These are phyloP conservation scores for Hemibagrus wyckioides DNA, from an alignment of 2,113 vertebrate genomes.

Conservation along the genomic window DNA sequence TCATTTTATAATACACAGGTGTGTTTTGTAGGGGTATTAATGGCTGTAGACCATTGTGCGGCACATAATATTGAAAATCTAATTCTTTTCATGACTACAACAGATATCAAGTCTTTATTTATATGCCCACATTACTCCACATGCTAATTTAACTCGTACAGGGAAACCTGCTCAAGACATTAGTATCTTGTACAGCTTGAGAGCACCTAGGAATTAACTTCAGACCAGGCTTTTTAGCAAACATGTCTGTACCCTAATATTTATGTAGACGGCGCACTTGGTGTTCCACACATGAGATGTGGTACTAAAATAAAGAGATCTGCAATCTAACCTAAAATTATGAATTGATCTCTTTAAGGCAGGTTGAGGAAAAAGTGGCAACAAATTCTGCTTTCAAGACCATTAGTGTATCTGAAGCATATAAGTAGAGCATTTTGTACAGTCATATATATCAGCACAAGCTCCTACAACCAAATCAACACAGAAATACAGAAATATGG, in stretches of 20 bases:
- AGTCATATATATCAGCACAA: neutral
- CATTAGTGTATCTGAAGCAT: neutral
- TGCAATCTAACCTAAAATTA: neutral
- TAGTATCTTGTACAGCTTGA: neutral
- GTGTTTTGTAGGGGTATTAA: neutral
- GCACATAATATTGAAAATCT: neutral
- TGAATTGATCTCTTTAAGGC: neutral
- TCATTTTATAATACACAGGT: neutral
- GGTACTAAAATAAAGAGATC: neutral
- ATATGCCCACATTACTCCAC: neutral
- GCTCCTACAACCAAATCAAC: neutral
- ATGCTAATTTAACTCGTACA: neutral
- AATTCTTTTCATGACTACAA: neutral
- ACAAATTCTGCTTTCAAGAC: neutral
- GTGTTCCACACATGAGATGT: neutral
- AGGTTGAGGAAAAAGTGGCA: neutral
- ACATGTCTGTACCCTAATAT: neutral
- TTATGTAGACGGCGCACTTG: neutral
- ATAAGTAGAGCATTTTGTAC: neutral
- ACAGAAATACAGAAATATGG: neutral
- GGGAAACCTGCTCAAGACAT: neutral
- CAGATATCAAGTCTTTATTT: neutral
- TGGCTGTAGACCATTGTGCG: neutral
- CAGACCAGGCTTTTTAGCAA: neutral
- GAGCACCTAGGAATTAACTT: neutral